Percentiles rank a stretch among this genome's conserved stretches.
Conservation (phyloP, 2,888 invertebrate genomes). For the Pachycephus smyrnensis region DNA sequence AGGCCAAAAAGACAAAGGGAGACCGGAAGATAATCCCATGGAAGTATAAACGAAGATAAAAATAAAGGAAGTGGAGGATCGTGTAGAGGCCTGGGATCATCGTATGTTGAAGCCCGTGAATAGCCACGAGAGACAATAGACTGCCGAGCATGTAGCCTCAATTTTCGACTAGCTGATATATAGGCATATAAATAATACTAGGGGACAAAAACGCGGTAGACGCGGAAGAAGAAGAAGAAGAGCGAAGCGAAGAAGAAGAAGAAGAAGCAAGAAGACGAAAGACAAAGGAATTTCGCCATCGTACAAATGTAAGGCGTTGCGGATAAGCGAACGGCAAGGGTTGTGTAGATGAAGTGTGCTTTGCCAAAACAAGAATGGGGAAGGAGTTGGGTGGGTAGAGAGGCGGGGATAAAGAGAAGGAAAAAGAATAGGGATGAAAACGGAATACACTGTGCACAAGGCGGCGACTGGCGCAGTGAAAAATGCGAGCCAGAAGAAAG, state of each 20-base stretch:
- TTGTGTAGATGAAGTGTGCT: not conserved
- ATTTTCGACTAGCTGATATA: slow-evolving; percentile 56
- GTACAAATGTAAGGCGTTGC: not conserved
- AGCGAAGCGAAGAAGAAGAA: not conserved
- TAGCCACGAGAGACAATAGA: slow-evolving; percentile 66
- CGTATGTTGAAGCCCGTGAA: slow-evolving; percentile 30
- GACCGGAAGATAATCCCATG: slow-evolving; percentile 14
- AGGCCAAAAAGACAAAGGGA: slow-evolving; percentile 20
- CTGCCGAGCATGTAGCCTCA: slow-evolving; percentile 65
- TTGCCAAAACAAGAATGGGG: not conserved
- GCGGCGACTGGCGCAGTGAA: slow-evolving; percentile 28
- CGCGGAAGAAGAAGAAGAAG: slow-evolving; percentile 11
- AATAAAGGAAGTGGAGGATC: slow-evolving; percentile 8
- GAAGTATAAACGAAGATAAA: not conserved
- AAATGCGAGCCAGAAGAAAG: slow-evolving; percentile 19
- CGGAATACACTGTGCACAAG: not conserved
- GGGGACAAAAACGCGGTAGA: not conserved
- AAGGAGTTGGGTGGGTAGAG: not conserved
- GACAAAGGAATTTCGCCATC: not conserved
- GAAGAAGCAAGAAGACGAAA: slow-evolving; percentile 9
- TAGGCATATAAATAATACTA: not conserved
- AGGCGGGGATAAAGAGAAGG: not conserved
- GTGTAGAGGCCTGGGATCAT: slow-evolving; percentile 11
- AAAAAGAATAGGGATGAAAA: not conserved
- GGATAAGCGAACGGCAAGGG: not conserved